A percentile compares a stretch with the other conserved stretches of the same genome.
Conservation (phyloP, 2,113 vertebrate genomes). For the Canis aureus region DNA sequence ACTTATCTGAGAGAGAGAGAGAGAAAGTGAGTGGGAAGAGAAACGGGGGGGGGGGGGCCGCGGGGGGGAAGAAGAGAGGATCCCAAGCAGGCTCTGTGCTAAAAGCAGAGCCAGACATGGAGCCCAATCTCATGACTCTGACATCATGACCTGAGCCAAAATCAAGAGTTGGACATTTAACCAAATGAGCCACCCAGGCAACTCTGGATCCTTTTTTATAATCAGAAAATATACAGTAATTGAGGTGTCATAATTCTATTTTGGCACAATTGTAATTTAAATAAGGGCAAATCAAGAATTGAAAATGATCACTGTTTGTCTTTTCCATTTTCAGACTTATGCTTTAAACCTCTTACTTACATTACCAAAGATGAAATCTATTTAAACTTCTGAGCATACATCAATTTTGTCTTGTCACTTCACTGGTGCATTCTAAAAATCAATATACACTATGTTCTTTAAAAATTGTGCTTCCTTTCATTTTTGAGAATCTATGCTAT, state of each 20-base stretch:
- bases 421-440: slow-evolving; percentile 61
- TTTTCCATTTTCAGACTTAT: slow-evolving; percentile 43
- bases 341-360: slow-evolving; percentile 23
- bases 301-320: not conserved
- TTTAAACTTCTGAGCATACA: not conserved
- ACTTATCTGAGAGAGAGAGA: not conserved
- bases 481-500: slow-evolving; percentile 67
- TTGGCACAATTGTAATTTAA: slow-evolving; percentile 8
- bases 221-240: slow-evolving; percentile 18
- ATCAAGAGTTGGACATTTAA: not conserved
- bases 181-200: not conserved
- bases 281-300: slow-evolving; percentile 8
- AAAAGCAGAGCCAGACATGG: not conserved
- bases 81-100: not conserved
- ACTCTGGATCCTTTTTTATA: not conserved
- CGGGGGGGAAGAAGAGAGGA: not conserved
- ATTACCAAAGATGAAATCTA: slow-evolving; percentile 67
- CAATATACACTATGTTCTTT: slow-evolving; percentile 49
- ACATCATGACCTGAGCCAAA: not conserved
- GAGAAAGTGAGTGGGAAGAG: not conserved
- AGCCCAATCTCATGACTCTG: not conserved
- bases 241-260: not conserved
- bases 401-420: slow-evolving; percentile 47
- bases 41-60: not conserved
- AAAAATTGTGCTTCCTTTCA: slow-evolving; percentile 64